Evolutionary conservation across 2,797 vertebrate genomes (phyloP), one percentile per base, ranked within the genome.

Genomic region (Antennarius maculatus): DNA sequence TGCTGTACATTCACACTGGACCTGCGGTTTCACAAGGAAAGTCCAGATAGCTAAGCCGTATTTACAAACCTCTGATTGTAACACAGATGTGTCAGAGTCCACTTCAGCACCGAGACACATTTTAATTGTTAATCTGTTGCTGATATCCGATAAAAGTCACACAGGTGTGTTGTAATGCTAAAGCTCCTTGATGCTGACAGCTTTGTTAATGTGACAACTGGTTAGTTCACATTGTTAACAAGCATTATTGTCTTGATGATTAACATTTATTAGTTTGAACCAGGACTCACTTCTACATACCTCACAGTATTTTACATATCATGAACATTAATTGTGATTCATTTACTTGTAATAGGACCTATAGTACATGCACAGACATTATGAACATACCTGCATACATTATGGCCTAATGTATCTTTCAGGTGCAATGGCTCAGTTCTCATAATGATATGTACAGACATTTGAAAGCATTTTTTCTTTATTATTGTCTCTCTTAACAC

Each of bases 111-210:
- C 27, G 43, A 62, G 1, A 15, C 15, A 28, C n/a, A 61, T 65
- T 54, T 48, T 6, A 9, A 45, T 11, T 13, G 5, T 1, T 23
- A 54, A 56, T 65, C 53, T 60, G 50, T 61, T 17, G 69, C 63
- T 65, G 61, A 70, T 47, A 10, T 67, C 13, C 31, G 79, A 18
- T 49, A 54, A 63, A 82, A 69, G 74, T 84, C 67, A 73, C 68
- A 77, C 70, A 28, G 15, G 60, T 5, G 1, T 29, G 60, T 42
- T 8, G 7, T 28, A 12, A 37, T 46, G 46, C 59, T 48, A 46
- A 63, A 54, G 59, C 58, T 61, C 27, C 59, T 2, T n/a, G 54
- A 67, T 59, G 47, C 48, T 42, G 56, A 49, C 57, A 66, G 51
- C 17, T 57, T 65, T 11, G 5, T 17, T 53, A 66, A 65, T 66